phyloP scores from a whole-genome alignment of 2,113 vertebrate species.

The Melanotaenia duboulayi region DNA sequence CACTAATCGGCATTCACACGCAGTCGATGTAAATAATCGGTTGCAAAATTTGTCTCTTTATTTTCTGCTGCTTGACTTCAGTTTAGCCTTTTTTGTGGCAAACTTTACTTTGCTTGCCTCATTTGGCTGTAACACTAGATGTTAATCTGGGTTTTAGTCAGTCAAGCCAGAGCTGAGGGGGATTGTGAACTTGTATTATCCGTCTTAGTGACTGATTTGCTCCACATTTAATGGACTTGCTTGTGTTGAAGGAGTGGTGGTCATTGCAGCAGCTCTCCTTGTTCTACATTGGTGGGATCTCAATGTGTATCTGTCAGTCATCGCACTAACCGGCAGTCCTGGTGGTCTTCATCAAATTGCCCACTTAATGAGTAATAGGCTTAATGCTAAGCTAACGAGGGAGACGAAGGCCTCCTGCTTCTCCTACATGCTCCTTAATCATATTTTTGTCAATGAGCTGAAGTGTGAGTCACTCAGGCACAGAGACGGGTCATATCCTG shows the following conservation, averaged over 20 bases:
- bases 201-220: constrained; percentile 66
- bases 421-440: constrained; percentile 38
- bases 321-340: constrained; percentile 23
- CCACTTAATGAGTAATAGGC: constrained; percentile 35
- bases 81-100: neutral
- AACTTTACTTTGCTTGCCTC: constrained; percentile 19
- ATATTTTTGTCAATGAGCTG: constrained; percentile 41
- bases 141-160: constrained; percentile 51
- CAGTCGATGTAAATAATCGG: neutral
- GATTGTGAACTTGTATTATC: constrained; percentile 52
- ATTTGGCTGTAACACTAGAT: constrained; percentile 22
- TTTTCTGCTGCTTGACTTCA: neutral
- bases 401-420: constrained; percentile 20
- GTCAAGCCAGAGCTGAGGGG: constrained; percentile 32
- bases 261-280: constrained; percentile 31
- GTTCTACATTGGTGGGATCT: constrained; percentile 61
- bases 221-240: constrained; percentile 39
- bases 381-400: constrained; percentile 1
- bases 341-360: constrained; percentile 62
- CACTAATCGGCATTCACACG: neutral
- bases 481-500: constrained; percentile 44
- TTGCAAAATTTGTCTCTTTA: neutral
- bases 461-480: constrained; percentile 38
- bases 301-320: constrained; percentile 33
- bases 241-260: constrained; percentile 23